Evolutionary conservation across 2,888 invertebrate species (phyloP), one percentile per base, ranked within the genome.

Genomic region (Plagiodera versicolora): DNA sequence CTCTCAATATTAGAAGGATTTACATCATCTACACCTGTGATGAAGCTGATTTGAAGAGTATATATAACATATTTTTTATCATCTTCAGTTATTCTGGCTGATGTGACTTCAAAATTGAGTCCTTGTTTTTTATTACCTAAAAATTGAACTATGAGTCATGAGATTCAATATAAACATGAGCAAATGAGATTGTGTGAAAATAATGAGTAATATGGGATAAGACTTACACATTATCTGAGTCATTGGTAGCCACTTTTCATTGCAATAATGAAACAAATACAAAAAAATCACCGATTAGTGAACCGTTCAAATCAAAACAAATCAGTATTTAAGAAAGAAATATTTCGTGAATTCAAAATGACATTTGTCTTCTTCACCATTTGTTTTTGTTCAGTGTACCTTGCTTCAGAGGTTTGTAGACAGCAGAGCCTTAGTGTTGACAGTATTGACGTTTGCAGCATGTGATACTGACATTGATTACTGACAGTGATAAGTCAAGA

Each of bases 61-160:
- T 90, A 90, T 0, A 89, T 83, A 8, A 90, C 89, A 79, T 84
- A 86, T 72, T 89, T 89, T 72, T 88, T 89, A 64, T 87, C 83
- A 54, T 84, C 85, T 30, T 79, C 79, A n/a, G 86, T 83, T 49
- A 86, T 87, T 64, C 86, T 81, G n/a, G 89, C 87, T 16, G 86
- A 86, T 17, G 86, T 82, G 67, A 90, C 87, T 82, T 89, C 86
- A 72, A 90, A 89, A 63, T 82, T 82, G 46, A 86, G 75, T 80
- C 84, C 74, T 62, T 74, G 74, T 46, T 70, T 72, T 56, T 74
- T 72, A 55, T 69, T 64, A 66, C 66, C 75, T 74, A 56, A 35
- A 68, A 69, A 35, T 5, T 39, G 45, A 54, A 57, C 14, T 9
- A 28, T 17, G 17, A 11, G 20, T 24, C 3, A 24, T 24, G 24